phyloP scores from a whole-genome alignment of 1,140 invertebrate species.

The Elysia chlorotica region DNA sequence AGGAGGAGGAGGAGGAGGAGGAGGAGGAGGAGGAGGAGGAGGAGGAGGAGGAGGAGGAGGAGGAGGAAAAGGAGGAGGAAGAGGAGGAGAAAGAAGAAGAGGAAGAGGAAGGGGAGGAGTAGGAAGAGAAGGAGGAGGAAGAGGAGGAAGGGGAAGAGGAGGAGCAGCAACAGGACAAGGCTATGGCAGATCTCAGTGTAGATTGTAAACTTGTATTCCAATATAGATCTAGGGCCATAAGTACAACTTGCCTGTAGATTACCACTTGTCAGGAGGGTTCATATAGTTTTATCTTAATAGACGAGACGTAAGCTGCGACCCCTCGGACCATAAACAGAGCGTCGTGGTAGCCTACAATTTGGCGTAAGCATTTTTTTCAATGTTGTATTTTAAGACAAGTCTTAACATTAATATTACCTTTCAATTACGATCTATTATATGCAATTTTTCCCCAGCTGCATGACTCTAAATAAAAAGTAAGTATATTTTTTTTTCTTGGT shows the following conservation, averaged over 20 bases:
- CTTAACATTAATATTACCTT: too few species aligned
- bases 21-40: too few species aligned
- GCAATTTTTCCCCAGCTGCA: too few species aligned
- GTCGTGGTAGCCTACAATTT: too few species aligned
- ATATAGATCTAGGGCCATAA: background rate
- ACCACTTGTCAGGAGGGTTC: too few species aligned
- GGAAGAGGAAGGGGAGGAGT: background rate
- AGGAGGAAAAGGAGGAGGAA: background rate
- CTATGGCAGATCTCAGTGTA: background rate
- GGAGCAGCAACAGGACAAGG: background rate
- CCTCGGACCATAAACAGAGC: too few species aligned
- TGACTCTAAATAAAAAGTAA: too few species aligned
- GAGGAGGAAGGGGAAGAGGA: background rate
- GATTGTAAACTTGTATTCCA: background rate
- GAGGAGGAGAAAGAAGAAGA: background rate
- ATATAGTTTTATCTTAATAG: background rate
- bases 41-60: too few species aligned
- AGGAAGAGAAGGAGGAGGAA: background rate
- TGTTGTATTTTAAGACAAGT: too few species aligned
- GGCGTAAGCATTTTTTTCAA: background rate
- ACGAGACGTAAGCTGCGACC: background rate
- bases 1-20: too few species aligned
- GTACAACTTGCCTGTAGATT: background rate
- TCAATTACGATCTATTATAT: too few species aligned
- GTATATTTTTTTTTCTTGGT: too few species aligned